Base-by-base conservation (phyloP, 2,113 vertebrate species). In the Cairina moschata region DNA sequence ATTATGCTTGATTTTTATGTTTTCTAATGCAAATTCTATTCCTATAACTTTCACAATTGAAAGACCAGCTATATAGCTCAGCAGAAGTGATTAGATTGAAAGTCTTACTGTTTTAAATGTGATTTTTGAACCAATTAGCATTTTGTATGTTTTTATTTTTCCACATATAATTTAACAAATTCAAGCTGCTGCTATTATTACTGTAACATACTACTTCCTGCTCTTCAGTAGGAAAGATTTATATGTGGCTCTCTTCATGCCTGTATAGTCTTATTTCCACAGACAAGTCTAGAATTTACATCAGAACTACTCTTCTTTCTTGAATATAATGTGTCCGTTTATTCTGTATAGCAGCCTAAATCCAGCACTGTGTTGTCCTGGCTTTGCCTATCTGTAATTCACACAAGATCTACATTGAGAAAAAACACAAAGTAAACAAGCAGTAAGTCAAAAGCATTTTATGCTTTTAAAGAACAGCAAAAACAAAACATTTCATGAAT, bases 341-440 rank as follows among this genome's bases (percentile, higher is more conserved):
- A 81, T 74, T 78, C 60, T 56, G 10, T 52, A 52, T 3, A 88
- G 48, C 48, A 38, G 34, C 87, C 68, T 83, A 86, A 95, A 86
- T 86, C 46, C 56, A 86, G 29, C 29, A 48, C 20, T 75, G 20
- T 46, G 32, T 59, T 90, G 67, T 78, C 29, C 22, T 82, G 65
- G 26, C 25, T 91, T 86, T 88, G 71, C 42, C 56, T 86, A 28
- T 63, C 36, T 88, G 75, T 80, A 96, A 83, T 74, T 88, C 75
- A 93, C 59, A 67, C 10, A 76, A 38, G 58, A 93, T 63, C 86
- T 86, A 71, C 28, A 63, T 2, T 66, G 44, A 88, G 17, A 7
- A 88, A 90, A 91, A 79, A 86, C 59, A 83, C 13, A 81, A 13
- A 25, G 8, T 71, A 91, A 96, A 90, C 52, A 90, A 94, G 52